Conservation (phyloP, 2,113 vertebrate species). For the Ammospiza caudacuta region DNA sequence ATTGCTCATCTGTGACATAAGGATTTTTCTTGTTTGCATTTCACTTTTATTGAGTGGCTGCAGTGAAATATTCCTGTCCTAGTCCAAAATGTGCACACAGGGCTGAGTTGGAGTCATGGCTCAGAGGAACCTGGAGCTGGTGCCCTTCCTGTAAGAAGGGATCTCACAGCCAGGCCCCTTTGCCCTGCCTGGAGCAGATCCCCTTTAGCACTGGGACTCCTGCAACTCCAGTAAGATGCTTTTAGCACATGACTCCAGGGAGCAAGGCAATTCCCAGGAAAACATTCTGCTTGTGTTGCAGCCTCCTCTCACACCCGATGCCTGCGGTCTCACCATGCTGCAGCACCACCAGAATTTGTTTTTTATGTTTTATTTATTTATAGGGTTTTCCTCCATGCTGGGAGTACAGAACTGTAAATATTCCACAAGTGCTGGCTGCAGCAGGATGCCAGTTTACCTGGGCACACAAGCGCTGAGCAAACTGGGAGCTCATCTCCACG, state of each 20-base stretch:
- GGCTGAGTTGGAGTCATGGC: background rate
- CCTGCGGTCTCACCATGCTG: background rate
- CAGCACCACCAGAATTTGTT: background rate
- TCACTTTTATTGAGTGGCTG: background rate
- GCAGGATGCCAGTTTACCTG: background rate
- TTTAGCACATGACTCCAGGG: background rate
- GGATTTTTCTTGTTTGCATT: background rate
- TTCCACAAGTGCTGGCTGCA: background rate
- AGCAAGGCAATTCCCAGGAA: background rate
- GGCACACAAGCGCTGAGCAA: background rate
- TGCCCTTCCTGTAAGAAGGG: background rate
- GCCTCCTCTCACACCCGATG: background rate
- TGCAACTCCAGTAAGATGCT: background rate
- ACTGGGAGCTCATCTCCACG: background rate
- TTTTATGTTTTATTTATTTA: background rate
- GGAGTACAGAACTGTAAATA: background rate
- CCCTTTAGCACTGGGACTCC: background rate
- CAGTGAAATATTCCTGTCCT: background rate
- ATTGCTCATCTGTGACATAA: background rate
- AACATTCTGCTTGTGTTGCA: fast-evolving
- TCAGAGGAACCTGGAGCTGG: background rate
- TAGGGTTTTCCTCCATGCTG: background rate
- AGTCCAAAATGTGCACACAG: background rate
- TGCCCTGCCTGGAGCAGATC: background rate
- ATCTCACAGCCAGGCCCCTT: background rate